phyloP scores from a whole-genome alignment of 2,888 invertebrate species.

The Tipula unca region DNA sequence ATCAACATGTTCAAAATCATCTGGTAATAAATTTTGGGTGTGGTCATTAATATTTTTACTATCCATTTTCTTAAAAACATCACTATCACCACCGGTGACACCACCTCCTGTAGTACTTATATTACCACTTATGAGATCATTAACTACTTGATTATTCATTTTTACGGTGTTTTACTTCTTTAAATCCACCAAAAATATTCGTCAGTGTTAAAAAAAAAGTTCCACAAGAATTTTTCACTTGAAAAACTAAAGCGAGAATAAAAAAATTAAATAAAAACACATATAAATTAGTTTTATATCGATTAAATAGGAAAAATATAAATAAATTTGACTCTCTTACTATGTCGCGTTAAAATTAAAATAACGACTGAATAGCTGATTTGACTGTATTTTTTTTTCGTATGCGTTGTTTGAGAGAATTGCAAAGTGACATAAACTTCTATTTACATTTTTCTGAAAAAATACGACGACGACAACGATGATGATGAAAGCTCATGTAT shows the following conservation, averaged over 20 bases:
- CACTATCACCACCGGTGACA: not conserved
- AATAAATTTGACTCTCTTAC: not conserved
- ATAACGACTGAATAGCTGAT: not conserved
- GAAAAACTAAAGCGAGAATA: not conserved
- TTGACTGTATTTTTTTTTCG: not conserved
- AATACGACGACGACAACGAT: not conserved
- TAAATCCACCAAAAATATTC: not conserved
- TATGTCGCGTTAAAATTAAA: not conserved
- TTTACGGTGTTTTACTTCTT: not conserved
- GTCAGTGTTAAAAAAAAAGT: not conserved
- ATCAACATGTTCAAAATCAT: conserved; percentile 27
- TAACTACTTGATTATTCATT: conserved; percentile 1
- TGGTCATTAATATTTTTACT: not conserved
- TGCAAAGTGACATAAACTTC: not conserved
- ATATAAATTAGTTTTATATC: not conserved
- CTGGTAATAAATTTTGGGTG: conserved; percentile 20
- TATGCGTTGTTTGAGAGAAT: not conserved
- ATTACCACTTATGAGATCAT: conserved; percentile 9
- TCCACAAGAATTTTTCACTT: not conserved
- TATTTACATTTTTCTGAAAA: conserved; percentile 1
- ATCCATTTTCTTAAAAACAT: not conserved
- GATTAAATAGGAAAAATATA: not conserved
- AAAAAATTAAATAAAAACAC: not conserved
- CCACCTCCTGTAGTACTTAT: not conserved
- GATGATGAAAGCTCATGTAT: not conserved